Evolutionary conservation across 2,888 invertebrate species (phyloP), one percentile per base, ranked within the genome.

Genomic region (Rotaria sp.): DNA sequence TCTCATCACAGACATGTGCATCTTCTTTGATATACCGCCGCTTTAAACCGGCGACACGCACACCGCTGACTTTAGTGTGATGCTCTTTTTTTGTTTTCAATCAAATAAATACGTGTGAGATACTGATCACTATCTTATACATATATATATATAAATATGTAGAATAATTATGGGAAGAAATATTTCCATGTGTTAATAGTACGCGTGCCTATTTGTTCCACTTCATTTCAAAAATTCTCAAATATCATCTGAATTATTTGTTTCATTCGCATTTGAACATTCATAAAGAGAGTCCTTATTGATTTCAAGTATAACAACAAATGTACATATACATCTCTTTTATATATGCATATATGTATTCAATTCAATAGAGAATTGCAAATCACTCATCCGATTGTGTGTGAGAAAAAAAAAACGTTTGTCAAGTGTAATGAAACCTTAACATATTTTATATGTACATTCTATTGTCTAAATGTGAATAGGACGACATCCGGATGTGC

Each of bases 1-100:
- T 67, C 67, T 67, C 67, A 67, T 67, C 67, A 67, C 67, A 67
- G 67, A 67, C 67, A 67, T 67, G 67, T 67, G 67, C 67, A 67
- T 67, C 67, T 67, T 67, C 67, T 67, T 67, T 67, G 30, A 67
- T 67, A 7, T 67, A 30, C 67, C 67, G 67, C 18, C 35, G 67
- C 67, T 67, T 67, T 67, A 30, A 67, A 67, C 30, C 35, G 67
- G 67, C 67, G 67, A 67, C 67, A 67, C 67, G 67, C 67, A 67
- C 67, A 67, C 67, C 67, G 67, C 67, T 67, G 67, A 11, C 15
- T 18, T 45, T 50, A 50, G 18, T 18, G 26, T 35, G 67, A 67
- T 67, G 67, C 67, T 67, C 67, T 67, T 67, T 67, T 67, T 67
- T 67, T 35, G 30, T 67, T 67, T 67, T 30, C 67, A 67, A 67